Evolutionary conservation across 2,797 vertebrate genomes (phyloP), one percentile per base, ranked within the genome.

Genomic region (Loris lydekkerianus): DNA sequence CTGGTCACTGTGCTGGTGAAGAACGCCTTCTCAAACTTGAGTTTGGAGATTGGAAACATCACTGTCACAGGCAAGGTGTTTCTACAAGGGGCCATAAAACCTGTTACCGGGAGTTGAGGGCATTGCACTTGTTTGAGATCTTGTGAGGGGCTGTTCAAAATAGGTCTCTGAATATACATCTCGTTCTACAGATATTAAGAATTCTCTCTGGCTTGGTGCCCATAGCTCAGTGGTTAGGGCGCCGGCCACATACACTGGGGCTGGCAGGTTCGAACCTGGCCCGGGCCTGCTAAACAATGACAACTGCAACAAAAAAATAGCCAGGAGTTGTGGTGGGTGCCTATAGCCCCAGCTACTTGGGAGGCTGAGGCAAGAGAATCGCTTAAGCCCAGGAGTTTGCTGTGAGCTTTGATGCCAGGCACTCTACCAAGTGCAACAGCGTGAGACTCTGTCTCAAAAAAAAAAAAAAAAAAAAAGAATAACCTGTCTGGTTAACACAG

Each of bases 11-110:
- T 99, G 65, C 97, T 85, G 97, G 99, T 99, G 83, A 95, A 69
- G 94, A 99, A 99, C 25, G 94, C 96, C 86, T 98, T 99, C 95
- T 99, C 99, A 8, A 98, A 98, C 92, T 86, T 94, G 96, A 99
- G 99, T 58, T 77, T 98, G 94, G 98, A 99, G 11, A 98, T 99
- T 49, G 99, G 99, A 94, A 98, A 97, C 31, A 92, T 99, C 97
- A 98, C 98, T 1, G 96, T 98, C 81, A 93, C 98, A 85, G 99
- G 99, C 93, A 98, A 98, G 96, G 97, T 13, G 49, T 97, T 98
- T 96, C 95, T 78, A 43, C 37, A 86, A 82, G 75, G 97, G 97
- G 96, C 95, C 97, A 97, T 95, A n/a, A 76, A 83, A 92, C 37
- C 31, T 37, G 5, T 10, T 56, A 46, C 25, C 29, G 46, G 37